Conservation (phyloP, 2,113 vertebrate species). For the Hydrochoerus hydrochaeris region DNA sequence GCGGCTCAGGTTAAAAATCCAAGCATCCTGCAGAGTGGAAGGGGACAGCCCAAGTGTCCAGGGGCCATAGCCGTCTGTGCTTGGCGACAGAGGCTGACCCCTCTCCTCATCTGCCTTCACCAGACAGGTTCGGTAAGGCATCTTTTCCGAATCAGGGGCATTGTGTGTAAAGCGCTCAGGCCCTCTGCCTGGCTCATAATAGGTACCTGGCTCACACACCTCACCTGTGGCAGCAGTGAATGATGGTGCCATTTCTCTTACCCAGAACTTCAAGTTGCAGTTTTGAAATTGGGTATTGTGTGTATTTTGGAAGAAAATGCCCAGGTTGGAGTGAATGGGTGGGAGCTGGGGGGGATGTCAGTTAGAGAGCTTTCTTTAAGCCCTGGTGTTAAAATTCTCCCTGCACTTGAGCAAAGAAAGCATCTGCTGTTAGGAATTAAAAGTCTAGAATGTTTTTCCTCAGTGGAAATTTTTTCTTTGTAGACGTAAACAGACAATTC, state of each 20-base stretch:
- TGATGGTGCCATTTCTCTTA: background rate
- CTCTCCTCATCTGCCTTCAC: background rate
- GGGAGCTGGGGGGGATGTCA: background rate
- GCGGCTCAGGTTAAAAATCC: background rate
- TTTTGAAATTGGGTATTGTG: background rate
- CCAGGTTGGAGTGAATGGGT: background rate
- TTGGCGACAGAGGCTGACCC: background rate
- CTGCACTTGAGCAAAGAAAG: conserved; percentile 72
- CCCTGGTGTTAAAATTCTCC: conserved; percentile 12
- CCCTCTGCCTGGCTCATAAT: background rate
- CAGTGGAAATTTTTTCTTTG: conserved; percentile 43
- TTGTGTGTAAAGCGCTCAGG: background rate
- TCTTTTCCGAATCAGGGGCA: background rate
- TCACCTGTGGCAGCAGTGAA: background rate
- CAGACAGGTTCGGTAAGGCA: background rate
- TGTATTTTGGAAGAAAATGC: conserved; percentile 14
- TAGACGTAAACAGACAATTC: background rate
- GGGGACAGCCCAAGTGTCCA: background rate
- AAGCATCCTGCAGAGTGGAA: background rate
- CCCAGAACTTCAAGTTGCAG: background rate
- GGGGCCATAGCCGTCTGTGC: background rate
- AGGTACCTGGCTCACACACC: background rate
- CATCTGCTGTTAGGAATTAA: conserved; percentile 60
- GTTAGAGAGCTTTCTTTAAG: conserved; percentile 32
- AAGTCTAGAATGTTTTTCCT: conserved; percentile 68